These are phyloP conservation scores for Glaucidium brasilianum DNA, from an alignment of 2,113 vertebrate genomes.

Conservation along the genomic window DNA sequence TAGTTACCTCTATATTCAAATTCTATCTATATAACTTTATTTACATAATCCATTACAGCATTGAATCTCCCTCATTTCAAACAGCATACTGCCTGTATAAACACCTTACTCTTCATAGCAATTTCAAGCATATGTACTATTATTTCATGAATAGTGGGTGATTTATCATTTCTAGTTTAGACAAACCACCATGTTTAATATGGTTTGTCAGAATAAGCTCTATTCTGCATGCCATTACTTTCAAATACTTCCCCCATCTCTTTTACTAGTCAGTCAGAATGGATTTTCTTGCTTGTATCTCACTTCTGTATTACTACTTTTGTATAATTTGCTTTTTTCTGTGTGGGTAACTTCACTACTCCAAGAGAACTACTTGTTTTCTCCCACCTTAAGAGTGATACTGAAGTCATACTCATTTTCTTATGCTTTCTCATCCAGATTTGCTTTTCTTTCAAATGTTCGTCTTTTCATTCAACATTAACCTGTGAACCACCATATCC, in stretches of 20 bases:
- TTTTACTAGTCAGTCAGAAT: background rate
- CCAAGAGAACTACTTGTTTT: background rate
- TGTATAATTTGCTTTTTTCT: background rate
- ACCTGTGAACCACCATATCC: background rate
- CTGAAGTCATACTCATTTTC: background rate
- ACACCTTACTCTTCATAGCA: background rate
- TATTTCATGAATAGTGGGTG: background rate
- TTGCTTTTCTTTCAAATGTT: background rate
- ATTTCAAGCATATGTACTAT: background rate
- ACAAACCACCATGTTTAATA: background rate
- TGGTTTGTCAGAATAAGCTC: background rate
- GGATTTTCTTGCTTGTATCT: background rate
- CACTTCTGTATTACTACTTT: background rate
- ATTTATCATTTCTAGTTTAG: background rate
- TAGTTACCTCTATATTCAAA: background rate
- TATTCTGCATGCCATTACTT: background rate
- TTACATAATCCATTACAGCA: constrained; percentile 13
- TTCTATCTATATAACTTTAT: background rate
- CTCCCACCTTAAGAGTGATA: background rate
- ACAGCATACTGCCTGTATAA: background rate
- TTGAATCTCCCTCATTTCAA: background rate
- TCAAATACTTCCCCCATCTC: background rate
- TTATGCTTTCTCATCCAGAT: background rate
- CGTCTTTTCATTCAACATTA: background rate
- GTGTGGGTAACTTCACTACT: background rate